Base-by-base conservation (phyloP, 2,797 vertebrate species). In the Choloepus didactylus region DNA sequence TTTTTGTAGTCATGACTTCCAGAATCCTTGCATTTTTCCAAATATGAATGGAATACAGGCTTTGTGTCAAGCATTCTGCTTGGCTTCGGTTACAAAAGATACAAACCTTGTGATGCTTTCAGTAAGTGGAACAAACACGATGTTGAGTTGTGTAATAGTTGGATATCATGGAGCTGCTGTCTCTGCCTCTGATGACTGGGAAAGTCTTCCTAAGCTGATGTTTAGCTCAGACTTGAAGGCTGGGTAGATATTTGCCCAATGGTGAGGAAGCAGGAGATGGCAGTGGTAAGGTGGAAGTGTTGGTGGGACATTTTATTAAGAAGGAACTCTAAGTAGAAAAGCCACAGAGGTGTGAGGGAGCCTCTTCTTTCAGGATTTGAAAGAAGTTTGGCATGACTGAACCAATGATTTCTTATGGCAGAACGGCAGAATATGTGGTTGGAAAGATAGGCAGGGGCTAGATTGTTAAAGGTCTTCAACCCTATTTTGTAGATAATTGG, bases 1-100 rank as follows among this genome's bases (percentile, higher is more conserved):
- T 69, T 93, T 87, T 90, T 35, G 19, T 72, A 51, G n/a, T 41
- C 15, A 70, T 54, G 9, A 64, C 91, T 96, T 95, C 25, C 16
- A 92, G 35, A 81, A 73, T 81, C 25, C 62, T 66, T 94, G 35
- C 16, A 44, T 35, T 59, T 88, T 3, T 25, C 23, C 31, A 62
- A 56, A 64, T 84, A 75, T 73, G 56, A 67, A n/a, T 38, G 18
- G 60, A 56, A 31, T 66, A 51, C 51, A 38, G 73, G 66, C 4
- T 73, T 80, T 66, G 35, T 59, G 60, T 64, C 56, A 91, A n/a
- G 38, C 18, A 73, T 25, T 72, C 38, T 44, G 10, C 27, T 41
- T 70, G 77, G 41, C 35, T 87, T 25, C 8, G 35, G 31, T 72
- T 60, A 67, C 16, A 46, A 29, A 76, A 80, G 51, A 80, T 35